Evolutionary conservation across 2,797 vertebrate genomes (phyloP), one percentile per base, ranked within the genome.

Genomic region (Carduelis carduelis): DNA sequence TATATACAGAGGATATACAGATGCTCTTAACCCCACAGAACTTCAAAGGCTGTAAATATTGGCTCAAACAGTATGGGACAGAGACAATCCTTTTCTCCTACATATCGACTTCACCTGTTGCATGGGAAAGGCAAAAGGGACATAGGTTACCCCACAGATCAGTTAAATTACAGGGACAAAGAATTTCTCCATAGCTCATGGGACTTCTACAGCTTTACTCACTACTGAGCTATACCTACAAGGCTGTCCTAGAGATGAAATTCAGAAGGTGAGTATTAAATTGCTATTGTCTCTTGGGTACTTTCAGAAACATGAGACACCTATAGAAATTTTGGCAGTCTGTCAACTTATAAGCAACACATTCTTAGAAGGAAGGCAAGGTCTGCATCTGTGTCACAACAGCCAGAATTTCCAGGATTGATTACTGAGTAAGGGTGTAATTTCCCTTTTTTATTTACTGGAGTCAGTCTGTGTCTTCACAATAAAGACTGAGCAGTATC

Each of bases 81-180:
- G 13, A 81, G 32, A 61, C 7, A 35, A 30, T 22, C 35, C 52
- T 55, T 24, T 60, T 2, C 4, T 37, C n/a, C 34, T 19, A 59
- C 6, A 64, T 7, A 50, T 8, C 22, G 2, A 41, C 14, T 50
- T 78, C 14, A 1, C 43, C 47, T 57, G 22, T 7, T 66, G 76
- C 35, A 75, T 6, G 30, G 20, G 30, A 49, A 41, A 74, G 23
- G 26, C n/a, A 70, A 56, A 56, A 56, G 19, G 14, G 15, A 49
- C 47, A 49, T 1, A 3, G 17, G 10, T 18, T 57, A 76, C 13
- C 34, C 7, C 17, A 47, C 0, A 71, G 47, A 49, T 0, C 8
- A 30, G 32, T 63, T 68, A 60, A 46, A 74, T 23, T 37, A 50
- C 6, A 75, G 20, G 32, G 39, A 70, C 26, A 32, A 34, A 18